phyloP scores from a whole-genome alignment of 2,113 vertebrate genomes.

The Brachirus orientalis region DNA sequence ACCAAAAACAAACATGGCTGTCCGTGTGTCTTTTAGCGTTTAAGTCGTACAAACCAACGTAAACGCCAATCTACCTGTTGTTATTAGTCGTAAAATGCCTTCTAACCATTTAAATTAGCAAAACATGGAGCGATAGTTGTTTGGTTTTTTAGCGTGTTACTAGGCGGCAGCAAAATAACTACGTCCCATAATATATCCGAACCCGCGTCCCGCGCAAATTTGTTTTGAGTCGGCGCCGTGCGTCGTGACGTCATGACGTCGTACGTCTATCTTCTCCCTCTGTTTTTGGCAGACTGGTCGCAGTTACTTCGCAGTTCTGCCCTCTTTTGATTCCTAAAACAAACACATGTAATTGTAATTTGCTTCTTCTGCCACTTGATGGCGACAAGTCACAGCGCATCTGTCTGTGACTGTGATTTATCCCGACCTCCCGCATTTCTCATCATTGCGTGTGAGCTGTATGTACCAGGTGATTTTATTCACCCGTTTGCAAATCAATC shows the following conservation, averaged over 20 bases:
- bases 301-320: too few species aligned
- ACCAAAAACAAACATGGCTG: conserved; percentile 54
- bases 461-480: conserved; percentile 3
- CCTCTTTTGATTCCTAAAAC: too few species aligned
- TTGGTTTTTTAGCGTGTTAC: conserved; percentile 10
- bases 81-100: accelerated
- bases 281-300: too few species aligned
- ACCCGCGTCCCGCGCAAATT: conserved; percentile 80
- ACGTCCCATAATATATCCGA: conserved; percentile 6
- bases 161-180: not conserved
- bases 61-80: accelerated
- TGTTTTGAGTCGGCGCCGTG: not conserved
- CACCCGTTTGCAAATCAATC: not conserved
- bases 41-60: not conserved
- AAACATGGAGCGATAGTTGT: accelerated
- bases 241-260: conserved; percentile 59
- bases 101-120: accelerated
- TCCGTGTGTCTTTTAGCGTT: not conserved
- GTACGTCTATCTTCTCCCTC: not conserved
- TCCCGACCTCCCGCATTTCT: too few species aligned
- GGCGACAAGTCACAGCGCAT: conserved; percentile 35
- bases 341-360: not conserved
- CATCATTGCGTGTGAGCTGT: too few species aligned
- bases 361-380: conserved; percentile 17
- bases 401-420: not conserved